Evolutionary conservation across 2,888 invertebrate genomes (phyloP).

Genomic region (Hydrotaea cyrtoneurina): DNA sequence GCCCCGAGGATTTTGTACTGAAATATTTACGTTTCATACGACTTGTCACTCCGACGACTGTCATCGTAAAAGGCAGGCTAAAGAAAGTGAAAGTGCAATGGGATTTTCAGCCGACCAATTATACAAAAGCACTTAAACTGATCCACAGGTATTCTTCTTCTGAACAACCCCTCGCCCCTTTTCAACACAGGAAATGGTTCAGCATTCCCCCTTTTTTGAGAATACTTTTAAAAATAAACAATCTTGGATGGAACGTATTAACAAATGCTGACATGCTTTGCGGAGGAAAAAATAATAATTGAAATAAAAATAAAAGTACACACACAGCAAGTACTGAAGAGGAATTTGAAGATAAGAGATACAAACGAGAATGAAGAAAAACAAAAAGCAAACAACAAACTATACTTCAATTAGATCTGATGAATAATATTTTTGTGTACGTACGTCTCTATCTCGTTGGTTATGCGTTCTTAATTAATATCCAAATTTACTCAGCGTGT

Average conservation of each 20-base stretch:
- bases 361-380: background rate
- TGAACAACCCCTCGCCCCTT: no score
- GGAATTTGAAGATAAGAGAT: background rate
- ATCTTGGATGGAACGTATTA: background rate
- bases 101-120: no score
- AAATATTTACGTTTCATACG: no score
- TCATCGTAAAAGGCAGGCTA: no score
- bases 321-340: background rate
- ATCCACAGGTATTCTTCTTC: no score
- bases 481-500: background rate
- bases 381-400: background rate
- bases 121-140: no score
- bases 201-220: no score
- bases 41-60: no score
- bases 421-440: conserved; percentile 7
- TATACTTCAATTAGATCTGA: conserved; percentile 13
- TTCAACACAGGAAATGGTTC: no score
- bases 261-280: background rate
- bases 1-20: no score
- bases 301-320: background rate
- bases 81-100: no score
- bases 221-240: background rate
- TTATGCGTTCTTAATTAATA: background rate
- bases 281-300: background rate
- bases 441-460: background rate